Evolutionary conservation across 2,113 vertebrate species (phyloP), one percentile per base, ranked within the genome.

Genomic region (Ailuropoda melanoleuca): DNA sequence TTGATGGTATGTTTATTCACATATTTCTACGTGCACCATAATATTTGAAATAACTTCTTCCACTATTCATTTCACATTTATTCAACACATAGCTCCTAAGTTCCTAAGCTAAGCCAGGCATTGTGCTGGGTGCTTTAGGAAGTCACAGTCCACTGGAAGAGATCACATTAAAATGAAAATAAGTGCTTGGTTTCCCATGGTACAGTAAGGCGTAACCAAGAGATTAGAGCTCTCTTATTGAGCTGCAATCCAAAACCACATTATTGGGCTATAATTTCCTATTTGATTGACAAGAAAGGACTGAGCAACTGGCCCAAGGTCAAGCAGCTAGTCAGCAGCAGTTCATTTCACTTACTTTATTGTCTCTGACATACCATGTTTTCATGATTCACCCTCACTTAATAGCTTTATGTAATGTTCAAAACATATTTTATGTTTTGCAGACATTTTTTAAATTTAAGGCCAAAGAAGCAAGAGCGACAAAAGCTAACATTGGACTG

Each of bases 221-320:
- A 98, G 93, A 97, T 98, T 97, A 96, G 92, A 97, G 92, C 84
- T 96, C 95, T 92, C 93, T 98, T 97, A 97, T 93, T 97, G 97
- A 97, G 96, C 95, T 97, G 94, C 95, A 97, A 97, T 97, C 96
- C 96, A 97, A 97, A 98, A 97, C 96, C 95, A 97, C 97, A 97
- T 97, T 98, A 97, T 97, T 96, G 97, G 90, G 85, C 93, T 97
- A 96, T 98, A 97, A 98, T 97, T 98, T 98, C 96, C 97, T 55
- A 93, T 97, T 97, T 98, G 98, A 98, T 98, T 98, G 97, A 98
- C 98, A 97, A 80, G 94, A 95, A 98, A 98, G 97, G 97, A 95
- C 97, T 97, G 90, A 97, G 88, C 72, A 43, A 96, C 97, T 97
- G 97, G 97, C 90, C 97, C 97, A 98, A 98, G 97, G 98, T 98